A percentile compares a stretch with the other conserved stretches of the same genome.
Conservation (phyloP, 2,113 vertebrate species). For the Oryzias javanicus region DNA sequence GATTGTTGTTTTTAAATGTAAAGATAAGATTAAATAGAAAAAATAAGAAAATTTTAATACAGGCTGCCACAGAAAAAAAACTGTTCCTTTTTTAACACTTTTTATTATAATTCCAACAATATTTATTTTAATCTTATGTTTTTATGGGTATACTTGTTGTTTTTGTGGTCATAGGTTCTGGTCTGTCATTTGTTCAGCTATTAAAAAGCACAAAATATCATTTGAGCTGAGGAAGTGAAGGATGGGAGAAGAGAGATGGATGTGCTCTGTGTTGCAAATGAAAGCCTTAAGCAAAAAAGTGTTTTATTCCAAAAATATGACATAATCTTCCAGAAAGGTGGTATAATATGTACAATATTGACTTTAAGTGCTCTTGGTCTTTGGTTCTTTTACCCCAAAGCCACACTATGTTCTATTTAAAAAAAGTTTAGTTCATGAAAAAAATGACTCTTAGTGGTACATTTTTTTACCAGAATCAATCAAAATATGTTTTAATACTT, state of each 20-base stretch:
- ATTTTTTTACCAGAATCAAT: too few species aligned
- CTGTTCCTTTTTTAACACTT: too few species aligned
- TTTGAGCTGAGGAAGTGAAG: constrained; percentile 4
- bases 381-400: not conserved
- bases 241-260: not conserved
- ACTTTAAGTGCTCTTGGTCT: not conserved
- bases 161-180: not conserved
- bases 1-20: too few species aligned
- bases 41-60: too few species aligned
- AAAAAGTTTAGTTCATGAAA: not conserved
- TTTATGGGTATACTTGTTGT: not conserved
- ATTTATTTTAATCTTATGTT: not conserved
- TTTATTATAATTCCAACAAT: too few species aligned
- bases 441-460: not conserved
- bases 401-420: not conserved
- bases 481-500: too few species aligned
- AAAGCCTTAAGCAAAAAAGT: constrained; percentile 26
- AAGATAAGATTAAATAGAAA: too few species aligned
- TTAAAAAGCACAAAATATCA: not conserved
- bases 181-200: constrained; percentile 2
- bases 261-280: constrained; percentile 10
- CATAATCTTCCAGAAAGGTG: constrained; percentile 1
- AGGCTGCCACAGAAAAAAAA: too few species aligned
- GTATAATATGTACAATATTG: not conserved
- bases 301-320: constrained; percentile 9